These are phyloP conservation scores for Gadopsis marmoratus DNA, from an alignment of 2,797 vertebrate genomes.

Conservation along the genomic window DNA sequence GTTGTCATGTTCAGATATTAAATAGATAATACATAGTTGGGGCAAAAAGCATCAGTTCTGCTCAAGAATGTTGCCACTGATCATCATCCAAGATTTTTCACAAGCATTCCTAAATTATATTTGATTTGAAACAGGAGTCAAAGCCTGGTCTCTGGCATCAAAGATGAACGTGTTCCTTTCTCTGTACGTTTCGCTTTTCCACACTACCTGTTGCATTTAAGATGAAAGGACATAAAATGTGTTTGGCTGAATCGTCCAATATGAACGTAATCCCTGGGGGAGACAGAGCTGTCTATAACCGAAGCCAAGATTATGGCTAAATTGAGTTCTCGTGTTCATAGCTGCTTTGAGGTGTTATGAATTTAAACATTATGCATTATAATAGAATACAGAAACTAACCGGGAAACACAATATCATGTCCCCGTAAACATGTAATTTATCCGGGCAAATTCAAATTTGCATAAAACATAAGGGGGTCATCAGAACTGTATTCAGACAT, in stretches of 20 bases:
- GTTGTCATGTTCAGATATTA: not conserved
- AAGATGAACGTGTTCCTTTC: not conserved
- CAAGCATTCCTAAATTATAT: not conserved
- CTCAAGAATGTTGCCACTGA: not conserved
- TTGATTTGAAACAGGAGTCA: not conserved
- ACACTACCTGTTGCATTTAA: not conserved
- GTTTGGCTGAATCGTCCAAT: conserved; percentile 14
- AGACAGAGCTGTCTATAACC: not conserved
- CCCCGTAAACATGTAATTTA: not conserved
- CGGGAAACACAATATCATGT: conserved; percentile 9
- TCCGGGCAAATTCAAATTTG: not conserved
- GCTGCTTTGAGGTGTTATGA: conserved; percentile 17
- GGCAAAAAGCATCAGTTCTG: not conserved
- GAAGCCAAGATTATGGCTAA: conserved; percentile 8
- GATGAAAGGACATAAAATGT: not conserved
- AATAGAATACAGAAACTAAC: not conserved
- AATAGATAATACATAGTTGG: conserved; percentile 1
- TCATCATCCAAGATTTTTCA: not conserved
- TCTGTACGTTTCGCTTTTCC: not conserved
- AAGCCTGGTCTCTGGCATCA: not conserved
- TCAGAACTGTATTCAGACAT: conserved; percentile 9
- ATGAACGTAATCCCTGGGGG: conserved; percentile 21
- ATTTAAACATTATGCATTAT: not conserved
- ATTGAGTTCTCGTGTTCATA: conserved; percentile 40
- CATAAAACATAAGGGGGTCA: not conserved